Base-by-base conservation (phyloP, 1,140 invertebrate genomes). In the Diorhabda carinulata region DNA sequence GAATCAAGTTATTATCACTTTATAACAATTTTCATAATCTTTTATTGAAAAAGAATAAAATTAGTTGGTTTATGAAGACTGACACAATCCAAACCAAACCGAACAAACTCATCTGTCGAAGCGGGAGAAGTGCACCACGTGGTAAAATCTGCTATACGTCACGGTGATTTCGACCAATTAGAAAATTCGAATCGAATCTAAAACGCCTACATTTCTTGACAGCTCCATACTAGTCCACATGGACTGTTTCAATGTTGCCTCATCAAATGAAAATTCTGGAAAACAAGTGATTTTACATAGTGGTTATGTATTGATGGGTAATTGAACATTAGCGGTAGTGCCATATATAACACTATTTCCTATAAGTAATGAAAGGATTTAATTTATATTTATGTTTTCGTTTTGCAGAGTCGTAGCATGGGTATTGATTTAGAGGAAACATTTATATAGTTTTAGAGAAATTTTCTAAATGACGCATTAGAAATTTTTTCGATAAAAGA, bases 51-150 rank as follows among this genome's bases (percentile, higher is more conserved):
- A 8, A 52, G 3, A 52, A 52, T 8, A 52, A 6, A 52, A 52
- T 52, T 8, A 52, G 6, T 52, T 52, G 6, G n/a, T 2, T 52
- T 52, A 52, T 52, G 47, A 52, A 52, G 47, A 52, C 47, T 6
- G n/a, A 52, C 47, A 52, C 47, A 52, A 4, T 52, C 47, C 47
- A 52, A 52, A 52, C 47, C 47, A 52, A 52, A 59, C 58, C 40
- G 58, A 59, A 59, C 58, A 6, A 41, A 59, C 58, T 59, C 58
- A 41, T 59, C 58, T 59, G 58, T 41, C 40, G 58, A 59, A 59
- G 58, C 58, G 58, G 58, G 58, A 59, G 58, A 59, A 59, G 40
- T 59, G 58, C n/a, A 59, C 58, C 58, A 59, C 58, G 58, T 59
- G 58, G 58, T 59, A 7, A 10, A 25, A 25, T 59, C 7, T 10